phyloP scores from a whole-genome alignment of 2,888 invertebrate species.

The Microdon myrmicae region DNA sequence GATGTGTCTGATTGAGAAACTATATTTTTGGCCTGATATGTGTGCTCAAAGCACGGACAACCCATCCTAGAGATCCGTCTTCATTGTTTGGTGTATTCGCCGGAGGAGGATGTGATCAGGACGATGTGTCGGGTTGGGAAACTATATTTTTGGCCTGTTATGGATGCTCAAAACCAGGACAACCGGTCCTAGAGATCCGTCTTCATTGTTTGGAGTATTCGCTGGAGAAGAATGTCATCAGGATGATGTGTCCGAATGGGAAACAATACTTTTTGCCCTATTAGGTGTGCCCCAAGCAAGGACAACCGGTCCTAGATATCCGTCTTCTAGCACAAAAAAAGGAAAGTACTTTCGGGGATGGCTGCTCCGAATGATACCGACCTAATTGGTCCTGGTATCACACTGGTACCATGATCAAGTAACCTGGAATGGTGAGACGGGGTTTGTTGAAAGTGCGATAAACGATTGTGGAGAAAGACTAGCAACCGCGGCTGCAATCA shows the following conservation, averaged over 20 bases:
- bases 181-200: not conserved
- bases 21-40: constrained; percentile 69
- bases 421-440: constrained; percentile 88
- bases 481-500: constrained; percentile 60
- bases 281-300: constrained; percentile 70
- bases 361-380: constrained; percentile 74
- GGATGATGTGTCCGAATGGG: constrained; percentile 44
- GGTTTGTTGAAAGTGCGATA: constrained; percentile 88
- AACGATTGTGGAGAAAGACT: constrained; percentile 74
- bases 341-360: constrained; percentile 85
- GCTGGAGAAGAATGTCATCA: constrained; percentile 49
- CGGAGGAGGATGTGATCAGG: no score
- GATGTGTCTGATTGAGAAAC: constrained; percentile 82
- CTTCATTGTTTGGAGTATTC: constrained; percentile 34
- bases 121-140: constrained; percentile 21
- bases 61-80: no score
- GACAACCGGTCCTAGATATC: constrained; percentile 84
- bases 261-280: constrained; percentile 53
- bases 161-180: no score
- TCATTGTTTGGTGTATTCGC: no score
- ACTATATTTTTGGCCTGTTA: no score
- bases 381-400: constrained; percentile 76
- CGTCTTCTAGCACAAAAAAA: constrained; percentile 86
- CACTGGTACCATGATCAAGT: constrained; percentile 83
- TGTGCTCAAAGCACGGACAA: no score